Percentiles rank a stretch among this genome's conserved stretches.
Evolutionary conservation across 2,888 invertebrate genomes (phyloP).

Genomic region (Odontomyia ornata): DNA sequence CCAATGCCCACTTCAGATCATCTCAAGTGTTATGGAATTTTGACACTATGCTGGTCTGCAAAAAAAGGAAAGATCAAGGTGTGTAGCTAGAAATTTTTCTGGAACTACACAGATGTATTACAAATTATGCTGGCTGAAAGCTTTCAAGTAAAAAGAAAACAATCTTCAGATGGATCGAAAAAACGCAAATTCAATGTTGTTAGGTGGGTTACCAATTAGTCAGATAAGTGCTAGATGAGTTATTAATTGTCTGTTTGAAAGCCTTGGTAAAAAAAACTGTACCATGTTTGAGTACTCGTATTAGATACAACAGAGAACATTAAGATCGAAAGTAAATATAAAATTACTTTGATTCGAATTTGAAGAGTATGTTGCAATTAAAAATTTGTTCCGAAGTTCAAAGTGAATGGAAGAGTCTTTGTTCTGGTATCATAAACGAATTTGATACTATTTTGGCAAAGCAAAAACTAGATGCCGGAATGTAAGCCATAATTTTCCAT

Average conservation of each 20-base stretch:
- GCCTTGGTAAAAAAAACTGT: no score
- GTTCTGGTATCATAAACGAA: no score
- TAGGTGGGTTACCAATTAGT: slow-evolving; percentile 29
- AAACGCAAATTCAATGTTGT: neutral
- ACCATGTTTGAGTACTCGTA: no score
- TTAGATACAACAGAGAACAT: no score
- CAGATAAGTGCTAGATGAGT: slow-evolving; percentile 38
- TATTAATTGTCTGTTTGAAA: slow-evolving; percentile 19
- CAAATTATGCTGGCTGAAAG: neutral
- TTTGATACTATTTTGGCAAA: no score
- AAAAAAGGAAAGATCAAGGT: neutral
- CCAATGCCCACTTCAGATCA: slow-evolving; percentile 5
- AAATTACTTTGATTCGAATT: no score
- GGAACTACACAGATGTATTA: neutral
- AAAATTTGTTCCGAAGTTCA: no score
- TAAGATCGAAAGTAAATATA: no score
- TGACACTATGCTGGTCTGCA: slow-evolving; percentile 15
- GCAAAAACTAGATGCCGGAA: no score
- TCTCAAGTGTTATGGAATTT: slow-evolving; percentile 28
- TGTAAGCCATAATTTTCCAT: no score
- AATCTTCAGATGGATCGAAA: neutral
- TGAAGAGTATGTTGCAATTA: no score
- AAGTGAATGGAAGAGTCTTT: no score
- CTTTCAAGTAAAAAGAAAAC: neutral
- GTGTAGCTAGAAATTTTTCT: neutral